Evolutionary conservation across 2,113 vertebrate species (phyloP), one percentile per base, ranked within the genome.

Genomic region (Muntiacus reevesi): DNA sequence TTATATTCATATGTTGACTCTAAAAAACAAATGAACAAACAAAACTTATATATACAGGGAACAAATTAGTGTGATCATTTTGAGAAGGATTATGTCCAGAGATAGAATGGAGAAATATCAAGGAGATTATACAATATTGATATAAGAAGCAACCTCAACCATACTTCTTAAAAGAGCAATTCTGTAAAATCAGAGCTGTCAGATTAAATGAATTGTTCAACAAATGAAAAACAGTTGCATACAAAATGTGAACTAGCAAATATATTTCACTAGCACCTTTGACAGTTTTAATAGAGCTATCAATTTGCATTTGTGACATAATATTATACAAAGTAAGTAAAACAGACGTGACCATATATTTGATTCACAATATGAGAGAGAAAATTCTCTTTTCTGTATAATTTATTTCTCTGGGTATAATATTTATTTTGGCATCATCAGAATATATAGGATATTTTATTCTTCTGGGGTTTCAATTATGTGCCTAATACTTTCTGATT

Each of bases 181-280:
- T 91, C 60, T 82, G 17, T 40, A 89, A 93, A 93, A 95, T 87
- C 91, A 93, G 27, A 91, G n/a, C 82, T 97, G 91, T 94, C 57
- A 81, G 64, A 52, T 36, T 89, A 85, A 93, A 87, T 89, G 45
- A 76, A 93, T 76, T 82, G 55, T 36, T 45, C 71, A 59, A 50
- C 25, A 91, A 76, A 78, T 55, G 7, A 82, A 93, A 91, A 91
- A 45, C 15, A 47, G 33, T 87, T 83, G n/a, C 21, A 71, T 13
- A 76, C 2, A 19, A 89, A 90, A 55, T 13, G 52, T 64, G 16
- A 89, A 55, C 14, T 71, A 45, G 79, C 55, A 91, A 83, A 93
- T 95, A 88, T 71, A 93, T 89, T 95, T 87, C 27, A 93, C 30
- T 43, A 52, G 43, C 60, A 82, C 28, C 12, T 88, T 91, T 54